Conservation (phyloP, 2,113 vertebrate genomes). For the Malurus melanocephalus region DNA sequence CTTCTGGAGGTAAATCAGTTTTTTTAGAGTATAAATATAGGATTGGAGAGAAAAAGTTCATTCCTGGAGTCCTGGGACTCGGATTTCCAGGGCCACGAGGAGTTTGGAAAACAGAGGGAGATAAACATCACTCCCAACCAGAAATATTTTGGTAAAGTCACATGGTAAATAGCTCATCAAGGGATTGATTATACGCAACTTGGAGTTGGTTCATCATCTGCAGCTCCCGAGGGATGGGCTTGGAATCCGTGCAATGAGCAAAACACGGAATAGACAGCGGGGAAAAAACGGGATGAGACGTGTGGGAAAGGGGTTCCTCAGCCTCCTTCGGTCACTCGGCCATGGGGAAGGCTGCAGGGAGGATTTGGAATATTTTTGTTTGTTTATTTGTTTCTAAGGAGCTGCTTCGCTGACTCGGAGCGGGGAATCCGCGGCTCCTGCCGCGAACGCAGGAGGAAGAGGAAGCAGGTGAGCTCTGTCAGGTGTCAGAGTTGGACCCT, state of each 20-base stretch:
- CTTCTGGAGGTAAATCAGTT: not conserved
- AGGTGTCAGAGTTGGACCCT: not conserved
- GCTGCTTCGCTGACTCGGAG: not conserved
- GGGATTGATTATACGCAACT: not conserved
- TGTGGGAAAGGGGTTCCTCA: not conserved
- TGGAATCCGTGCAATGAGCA: not conserved
- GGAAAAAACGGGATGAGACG: not conserved
- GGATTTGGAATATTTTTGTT: not conserved
- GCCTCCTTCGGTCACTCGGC: not conserved
- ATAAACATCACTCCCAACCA: slow-evolving; percentile 11
- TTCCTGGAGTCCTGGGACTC: not conserved
- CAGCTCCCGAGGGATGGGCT: not conserved
- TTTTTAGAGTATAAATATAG: not conserved
- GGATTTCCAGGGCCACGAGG: not conserved
- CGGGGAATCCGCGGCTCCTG: not conserved
- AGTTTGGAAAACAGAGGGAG: not conserved
- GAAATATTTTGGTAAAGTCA: slow-evolving; percentile 37
- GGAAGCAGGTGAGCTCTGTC: not conserved
- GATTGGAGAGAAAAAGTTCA: not conserved
- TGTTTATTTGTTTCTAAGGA: slow-evolving; percentile 1
- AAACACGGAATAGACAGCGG: not conserved
- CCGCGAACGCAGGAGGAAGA: not conserved
- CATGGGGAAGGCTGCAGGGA: rapidly evolving
- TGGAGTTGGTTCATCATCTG: slow-evolving; percentile 24
- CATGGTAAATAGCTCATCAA: slow-evolving; percentile 18